These are phyloP conservation scores for Oxyura jamaicensis DNA, from an alignment of 2,113 vertebrate species.

Conservation along the genomic window DNA sequence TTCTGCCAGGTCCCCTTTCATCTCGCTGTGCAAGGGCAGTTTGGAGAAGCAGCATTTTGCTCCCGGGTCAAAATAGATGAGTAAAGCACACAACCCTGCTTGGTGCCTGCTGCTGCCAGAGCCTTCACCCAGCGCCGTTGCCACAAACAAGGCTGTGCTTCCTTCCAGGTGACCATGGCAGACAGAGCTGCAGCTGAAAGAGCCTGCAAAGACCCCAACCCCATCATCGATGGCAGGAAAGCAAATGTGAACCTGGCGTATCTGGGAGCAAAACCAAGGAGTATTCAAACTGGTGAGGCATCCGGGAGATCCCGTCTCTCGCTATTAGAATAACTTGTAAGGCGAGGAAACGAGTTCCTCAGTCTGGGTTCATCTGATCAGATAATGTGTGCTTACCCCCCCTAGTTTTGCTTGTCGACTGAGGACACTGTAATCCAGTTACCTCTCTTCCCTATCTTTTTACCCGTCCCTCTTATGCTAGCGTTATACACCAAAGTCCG, in stretches of 20 bases:
- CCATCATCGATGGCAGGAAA: constrained; percentile 96
- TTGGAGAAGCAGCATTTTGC: not conserved
- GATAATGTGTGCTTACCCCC: not conserved
- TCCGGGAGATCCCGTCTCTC: not conserved
- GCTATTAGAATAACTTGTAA: constrained; percentile 43
- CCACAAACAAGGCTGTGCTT: constrained; percentile 41
- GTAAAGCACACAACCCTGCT: not conserved
- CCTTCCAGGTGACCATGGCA: constrained; percentile 92
- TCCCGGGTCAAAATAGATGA: not conserved
- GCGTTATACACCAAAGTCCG: not conserved
- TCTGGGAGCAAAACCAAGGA: constrained; percentile 94
- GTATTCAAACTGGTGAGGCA: constrained; percentile 91
- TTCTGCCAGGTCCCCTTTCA: accelerated
- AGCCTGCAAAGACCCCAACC: constrained; percentile 97
- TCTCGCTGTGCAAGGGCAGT: not conserved
- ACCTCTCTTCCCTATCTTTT: not conserved
- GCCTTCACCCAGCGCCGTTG: not conserved
- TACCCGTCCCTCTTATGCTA: not conserved
- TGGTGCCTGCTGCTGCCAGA: not conserved
- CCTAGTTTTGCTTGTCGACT: not conserved
- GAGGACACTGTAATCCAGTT: not conserved
- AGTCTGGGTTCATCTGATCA: not conserved
- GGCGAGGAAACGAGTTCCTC: not conserved
- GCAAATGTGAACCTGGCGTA: constrained; percentile 97
- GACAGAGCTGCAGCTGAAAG: constrained; percentile 91